phyloP scores from a whole-genome alignment of 64 coral and sea anemone species.

The Pocillopora damicornis region DNA sequence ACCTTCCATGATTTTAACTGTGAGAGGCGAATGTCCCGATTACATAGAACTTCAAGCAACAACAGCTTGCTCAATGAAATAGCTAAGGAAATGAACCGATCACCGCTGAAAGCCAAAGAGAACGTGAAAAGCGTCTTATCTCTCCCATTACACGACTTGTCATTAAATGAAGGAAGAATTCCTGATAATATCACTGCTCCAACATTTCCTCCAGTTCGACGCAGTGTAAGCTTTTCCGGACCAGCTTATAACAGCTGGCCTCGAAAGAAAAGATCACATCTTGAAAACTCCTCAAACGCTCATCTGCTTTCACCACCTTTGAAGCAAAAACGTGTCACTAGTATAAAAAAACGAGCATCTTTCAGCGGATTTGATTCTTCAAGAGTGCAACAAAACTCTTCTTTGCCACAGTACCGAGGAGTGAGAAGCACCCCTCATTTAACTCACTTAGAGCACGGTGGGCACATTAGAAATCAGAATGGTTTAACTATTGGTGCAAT shows the following conservation, averaged over 20 bases:
- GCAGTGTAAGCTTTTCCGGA: conserved; percentile 43
- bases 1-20: conserved; percentile 83
- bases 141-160: conserved; percentile 22
- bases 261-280: conserved; percentile 47
- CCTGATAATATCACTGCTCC: neutral
- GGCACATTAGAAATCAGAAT: conserved; percentile 66
- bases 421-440: conserved; percentile 60
- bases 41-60: neutral
- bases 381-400: conserved; percentile 24
- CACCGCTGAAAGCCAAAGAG: conserved; percentile 32
- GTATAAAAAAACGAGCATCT: conserved; percentile 66
- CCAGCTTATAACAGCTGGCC: conserved; percentile 83
- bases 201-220: neutral
- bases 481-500: conserved; percentile 57
- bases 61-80: conserved; percentile 65
- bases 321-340: conserved; percentile 67
- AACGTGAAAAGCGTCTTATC: conserved; percentile 37
- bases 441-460: conserved; percentile 4
- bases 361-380: conserved; percentile 86
- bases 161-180: neutral
- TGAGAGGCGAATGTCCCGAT: conserved; percentile 27
- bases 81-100: conserved; percentile 58
- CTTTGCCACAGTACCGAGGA: neutral
- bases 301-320: conserved; percentile 52
- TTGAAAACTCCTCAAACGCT: neutral